Conservation (phyloP, 1,140 invertebrate species). For the Carposina sasakii region DNA sequence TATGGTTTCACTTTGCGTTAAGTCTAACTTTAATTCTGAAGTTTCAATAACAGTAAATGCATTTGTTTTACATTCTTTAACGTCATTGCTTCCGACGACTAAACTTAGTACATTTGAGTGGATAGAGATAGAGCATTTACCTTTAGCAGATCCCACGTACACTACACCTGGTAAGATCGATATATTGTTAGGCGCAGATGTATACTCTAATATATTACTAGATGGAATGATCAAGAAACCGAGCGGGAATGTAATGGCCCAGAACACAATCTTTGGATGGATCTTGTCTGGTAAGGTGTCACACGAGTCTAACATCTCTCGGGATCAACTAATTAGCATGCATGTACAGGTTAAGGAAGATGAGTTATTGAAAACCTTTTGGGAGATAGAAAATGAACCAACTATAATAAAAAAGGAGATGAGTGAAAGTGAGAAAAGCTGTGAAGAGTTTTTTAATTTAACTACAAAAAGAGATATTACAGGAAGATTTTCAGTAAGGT, state of each 20-base stretch:
- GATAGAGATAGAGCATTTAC: constrained; percentile 9
- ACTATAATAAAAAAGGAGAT: no score
- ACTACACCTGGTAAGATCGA: constrained; percentile 21
- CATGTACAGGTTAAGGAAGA: no score
- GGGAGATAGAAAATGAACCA: no score
- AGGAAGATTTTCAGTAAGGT: constrained; percentile 36
- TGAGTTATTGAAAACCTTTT: no score
- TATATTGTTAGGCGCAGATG: constrained; percentile 24
- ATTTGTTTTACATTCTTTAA: constrained; percentile 19
- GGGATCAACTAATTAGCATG: no score
- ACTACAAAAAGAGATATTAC: no score
- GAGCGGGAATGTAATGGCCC: constrained; percentile 16
- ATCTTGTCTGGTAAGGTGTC: constrained; percentile 16
- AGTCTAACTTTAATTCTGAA: constrained; percentile 13
- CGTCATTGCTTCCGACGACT: constrained; percentile 19
- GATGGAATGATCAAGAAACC: constrained; percentile 22
- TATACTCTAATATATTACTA: constrained; percentile 21
- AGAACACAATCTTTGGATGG: constrained; percentile 27
- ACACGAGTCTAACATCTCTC: no score
- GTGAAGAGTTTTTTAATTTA: no score
- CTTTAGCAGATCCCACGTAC: constrained; percentile 23
- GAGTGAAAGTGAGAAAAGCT: no score
- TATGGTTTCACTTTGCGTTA: constrained; percentile 15
- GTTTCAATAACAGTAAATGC: constrained; percentile 15
- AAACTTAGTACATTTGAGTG: constrained; percentile 10